Base-by-base conservation (phyloP, 2,113 vertebrate species). In the Amia ocellicauda region DNA sequence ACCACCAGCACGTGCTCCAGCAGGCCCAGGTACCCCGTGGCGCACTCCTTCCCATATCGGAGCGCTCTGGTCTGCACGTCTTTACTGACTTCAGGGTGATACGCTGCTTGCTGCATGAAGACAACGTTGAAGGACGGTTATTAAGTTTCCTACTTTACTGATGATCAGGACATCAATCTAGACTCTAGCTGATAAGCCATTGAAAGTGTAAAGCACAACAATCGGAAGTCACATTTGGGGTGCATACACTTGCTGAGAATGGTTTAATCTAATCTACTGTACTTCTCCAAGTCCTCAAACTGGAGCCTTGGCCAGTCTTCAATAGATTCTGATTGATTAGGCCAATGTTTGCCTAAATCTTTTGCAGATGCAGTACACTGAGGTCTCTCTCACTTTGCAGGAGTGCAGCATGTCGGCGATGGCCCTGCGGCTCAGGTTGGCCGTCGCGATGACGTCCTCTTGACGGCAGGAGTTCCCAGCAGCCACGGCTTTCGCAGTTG, bases 391-490 rank as follows among this genome's bases (percentile, higher is more conserved):
- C 62, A 99, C 97, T 93, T 98, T 99, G 89, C 96, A 98, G 50
- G 95, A 91, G 2, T 92, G 92, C 67, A 98, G 86, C 97, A 98
- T 99, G 53, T 99, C 96, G 0, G 97, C 95, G 0, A 99, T 95
- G 60, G 97, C 97, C 1, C 94, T 87, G 4, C 96, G 86, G 83
- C 97, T 98, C 58, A 98, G 89, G 74, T 98, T 98, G 17, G 97
- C 96, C 0, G 95, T 99, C 63, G 95, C 95, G 0, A 99, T 97
- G 71, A 99, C 88, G 1, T 98, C 97, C 69, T 98, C 97, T 77
- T 98, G 96, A 10, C 95, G 94, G 72, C 97, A 98, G 0, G 95
- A 98, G 83, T 98, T 99, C 66, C 97, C 96, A 28, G 95, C 95
- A 0, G 97, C 97, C 73, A 99, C 97, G 0, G 97, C 97, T 81